Percentiles rank a stretch among this genome's conserved stretches.
Conservation (phyloP, 1,140 invertebrate species). For the Hetaerina americana region DNA sequence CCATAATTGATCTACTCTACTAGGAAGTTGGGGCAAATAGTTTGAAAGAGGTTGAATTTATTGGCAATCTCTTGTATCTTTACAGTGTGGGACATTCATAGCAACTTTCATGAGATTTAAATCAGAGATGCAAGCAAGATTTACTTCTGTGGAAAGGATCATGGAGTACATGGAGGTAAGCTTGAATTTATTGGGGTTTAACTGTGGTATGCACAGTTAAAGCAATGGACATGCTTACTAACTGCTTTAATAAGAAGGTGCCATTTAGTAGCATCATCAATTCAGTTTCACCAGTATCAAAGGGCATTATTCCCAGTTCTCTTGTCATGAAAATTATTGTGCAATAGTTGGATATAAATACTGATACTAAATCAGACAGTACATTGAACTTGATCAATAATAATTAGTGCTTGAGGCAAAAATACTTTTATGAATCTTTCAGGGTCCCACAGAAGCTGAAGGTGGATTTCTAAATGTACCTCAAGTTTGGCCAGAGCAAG, state of each 20-base stretch:
- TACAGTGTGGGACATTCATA: conserved; percentile 38
- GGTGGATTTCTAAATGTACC: background rate
- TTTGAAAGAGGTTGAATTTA: too few relatives aligned
- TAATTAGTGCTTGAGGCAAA: too few relatives aligned
- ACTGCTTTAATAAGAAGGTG: background rate
- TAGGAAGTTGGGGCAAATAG: too few relatives aligned
- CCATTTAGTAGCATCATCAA: background rate
- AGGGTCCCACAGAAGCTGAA: background rate
- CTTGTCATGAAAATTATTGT: background rate
- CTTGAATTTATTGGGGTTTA: background rate
- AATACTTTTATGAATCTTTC: too few relatives aligned
- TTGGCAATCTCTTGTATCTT: too few relatives aligned
- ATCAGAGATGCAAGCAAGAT: conserved; percentile 38
- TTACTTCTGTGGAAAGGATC: conserved; percentile 41
- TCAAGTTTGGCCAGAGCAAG: conserved; percentile 24
- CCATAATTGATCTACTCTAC: too few relatives aligned
- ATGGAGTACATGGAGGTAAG: conserved; percentile 32
- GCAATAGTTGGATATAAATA: background rate
- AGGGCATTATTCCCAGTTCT: background rate
- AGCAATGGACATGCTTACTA: background rate
- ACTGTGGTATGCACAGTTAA: background rate
- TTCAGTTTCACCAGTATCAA: background rate
- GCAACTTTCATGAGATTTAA: conserved; percentile 38
- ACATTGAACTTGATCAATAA: too few relatives aligned
- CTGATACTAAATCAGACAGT: too few relatives aligned